Percentiles rank a stretch among this genome's conserved stretches.
Evolutionary conservation across 2,888 invertebrate species (phyloP).

Genomic region (Smittia sp.): DNA sequence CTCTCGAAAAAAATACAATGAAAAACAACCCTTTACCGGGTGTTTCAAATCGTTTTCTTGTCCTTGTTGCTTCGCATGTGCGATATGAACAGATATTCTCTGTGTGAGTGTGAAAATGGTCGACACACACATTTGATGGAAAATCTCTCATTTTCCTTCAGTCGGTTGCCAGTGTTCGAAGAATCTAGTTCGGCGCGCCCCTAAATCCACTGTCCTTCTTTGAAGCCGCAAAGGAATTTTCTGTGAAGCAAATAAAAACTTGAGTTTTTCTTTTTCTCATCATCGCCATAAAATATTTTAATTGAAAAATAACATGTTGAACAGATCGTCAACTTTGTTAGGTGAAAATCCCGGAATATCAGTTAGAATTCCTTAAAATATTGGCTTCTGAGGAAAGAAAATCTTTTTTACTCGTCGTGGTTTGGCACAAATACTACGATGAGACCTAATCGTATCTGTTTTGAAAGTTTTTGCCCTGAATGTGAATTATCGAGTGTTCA

Average conservation of each 20-base stretch:
- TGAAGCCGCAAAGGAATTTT: conserved; percentile 37
- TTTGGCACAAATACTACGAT: conserved; percentile 24
- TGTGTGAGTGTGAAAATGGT: not conserved
- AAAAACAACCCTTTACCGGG: conserved; percentile 31
- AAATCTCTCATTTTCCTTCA: conserved; percentile 24
- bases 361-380: too few relatives aligned
- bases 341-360: too few relatives aligned
- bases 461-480: too few relatives aligned
- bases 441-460: too few relatives aligned
- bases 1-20: not conserved
- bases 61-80: conserved; percentile 5
- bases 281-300: too few relatives aligned
- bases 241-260: conserved; percentile 28
- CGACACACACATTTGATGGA: not conserved
- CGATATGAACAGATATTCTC: not conserved
- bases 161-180: conserved; percentile 33
- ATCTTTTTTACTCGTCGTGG: conserved; percentile 18
- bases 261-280: not conserved
- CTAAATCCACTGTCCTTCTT: not conserved
- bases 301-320: too few relatives aligned
- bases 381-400: conserved; percentile 29
- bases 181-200: conserved; percentile 16
- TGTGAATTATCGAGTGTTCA: too few relatives aligned
- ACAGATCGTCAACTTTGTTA: too few relatives aligned
- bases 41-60: not conserved